Evolutionary conservation across 92 coral and sea anemone species (phyloP).

Genomic region (Parazoanthus atlanticus): DNA sequence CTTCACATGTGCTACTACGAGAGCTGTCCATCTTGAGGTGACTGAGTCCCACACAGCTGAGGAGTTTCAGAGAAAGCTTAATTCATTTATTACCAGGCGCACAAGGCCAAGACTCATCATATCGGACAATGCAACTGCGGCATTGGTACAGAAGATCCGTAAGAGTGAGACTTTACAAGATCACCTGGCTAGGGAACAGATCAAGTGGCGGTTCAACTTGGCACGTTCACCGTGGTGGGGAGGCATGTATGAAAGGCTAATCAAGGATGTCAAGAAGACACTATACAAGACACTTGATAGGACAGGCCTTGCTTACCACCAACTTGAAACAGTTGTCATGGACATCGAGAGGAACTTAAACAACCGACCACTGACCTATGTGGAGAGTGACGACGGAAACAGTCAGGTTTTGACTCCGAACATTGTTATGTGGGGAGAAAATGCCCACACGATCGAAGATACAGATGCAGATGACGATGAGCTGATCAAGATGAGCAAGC

Average conservation of each 20-base stretch:
- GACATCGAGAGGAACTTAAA: constrained; percentile 66
- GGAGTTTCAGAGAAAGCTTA: constrained; percentile 46
- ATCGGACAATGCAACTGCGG: constrained; percentile 54
- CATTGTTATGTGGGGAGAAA: constrained; percentile 41
- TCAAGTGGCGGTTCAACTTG: constrained; percentile 60
- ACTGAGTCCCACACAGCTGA: constrained; percentile 53
- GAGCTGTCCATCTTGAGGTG: constrained; percentile 57
- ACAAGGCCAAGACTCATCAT: constrained; percentile 47
- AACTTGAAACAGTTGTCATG: constrained; percentile 56
- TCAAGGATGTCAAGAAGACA: constrained; percentile 64
- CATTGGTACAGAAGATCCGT: constrained; percentile 48
- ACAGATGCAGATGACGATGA: constrained; percentile 28
- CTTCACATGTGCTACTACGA: constrained; percentile 49
- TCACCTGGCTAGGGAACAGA: constrained; percentile 45
- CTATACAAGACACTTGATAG: constrained; percentile 66
- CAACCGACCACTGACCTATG: constrained; percentile 63
- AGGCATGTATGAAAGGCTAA: constrained; percentile 63
- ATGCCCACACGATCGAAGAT: constrained; percentile 28
- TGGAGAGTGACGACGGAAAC: constrained; percentile 62
- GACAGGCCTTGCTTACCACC: constrained; percentile 47
- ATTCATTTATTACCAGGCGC: constrained; percentile 41
- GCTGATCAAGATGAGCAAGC: not conserved
- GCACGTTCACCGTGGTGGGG: constrained; percentile 75
- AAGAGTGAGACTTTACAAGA: constrained; percentile 47
- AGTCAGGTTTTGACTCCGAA: constrained; percentile 64